Evolutionary conservation across 2,113 vertebrate genomes (phyloP).

Genomic region (Xiphophorus hellerii): DNA sequence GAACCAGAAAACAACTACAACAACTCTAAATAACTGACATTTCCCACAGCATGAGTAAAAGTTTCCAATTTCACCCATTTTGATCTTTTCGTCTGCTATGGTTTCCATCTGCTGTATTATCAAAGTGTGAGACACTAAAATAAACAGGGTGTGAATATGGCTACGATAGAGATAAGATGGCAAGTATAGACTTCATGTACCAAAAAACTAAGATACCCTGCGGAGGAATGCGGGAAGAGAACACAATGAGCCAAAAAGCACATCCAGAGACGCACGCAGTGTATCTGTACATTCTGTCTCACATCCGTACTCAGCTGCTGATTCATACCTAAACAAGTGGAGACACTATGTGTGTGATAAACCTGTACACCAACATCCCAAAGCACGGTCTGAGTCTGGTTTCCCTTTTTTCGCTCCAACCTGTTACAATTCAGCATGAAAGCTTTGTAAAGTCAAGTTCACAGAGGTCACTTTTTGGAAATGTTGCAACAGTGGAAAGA

Average conservation of each 20-base stretch:
- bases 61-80: slow-evolving; percentile 1
- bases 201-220: slow-evolving; percentile 47
- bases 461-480: neutral
- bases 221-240: slow-evolving; percentile 66
- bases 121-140: neutral
- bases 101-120: neutral
- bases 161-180: slow-evolving; percentile 24
- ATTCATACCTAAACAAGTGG: slow-evolving; percentile 61
- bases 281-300: slow-evolving; percentile 66
- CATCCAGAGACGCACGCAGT: slow-evolving; percentile 45
- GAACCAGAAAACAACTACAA: neutral
- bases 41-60: neutral
- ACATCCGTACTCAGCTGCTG: slow-evolving; percentile 54
- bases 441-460: neutral
- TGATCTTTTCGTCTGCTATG: neutral
- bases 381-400: slow-evolving; percentile 4
- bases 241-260: slow-evolving; percentile 62
- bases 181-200: slow-evolving; percentile 28
- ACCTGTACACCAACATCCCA: slow-evolving; percentile 20
- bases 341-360: slow-evolving; percentile 30
- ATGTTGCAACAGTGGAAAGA: neutral
- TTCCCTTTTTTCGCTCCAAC: neutral
- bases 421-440: neutral
- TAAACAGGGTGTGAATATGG: slow-evolving; percentile 12
- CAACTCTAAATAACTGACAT: neutral